Percentiles rank a stretch among this genome's conserved stretches.
Evolutionary conservation across 2,888 invertebrate genomes (phyloP).

Genomic region (Amphipoea lucens): DNA sequence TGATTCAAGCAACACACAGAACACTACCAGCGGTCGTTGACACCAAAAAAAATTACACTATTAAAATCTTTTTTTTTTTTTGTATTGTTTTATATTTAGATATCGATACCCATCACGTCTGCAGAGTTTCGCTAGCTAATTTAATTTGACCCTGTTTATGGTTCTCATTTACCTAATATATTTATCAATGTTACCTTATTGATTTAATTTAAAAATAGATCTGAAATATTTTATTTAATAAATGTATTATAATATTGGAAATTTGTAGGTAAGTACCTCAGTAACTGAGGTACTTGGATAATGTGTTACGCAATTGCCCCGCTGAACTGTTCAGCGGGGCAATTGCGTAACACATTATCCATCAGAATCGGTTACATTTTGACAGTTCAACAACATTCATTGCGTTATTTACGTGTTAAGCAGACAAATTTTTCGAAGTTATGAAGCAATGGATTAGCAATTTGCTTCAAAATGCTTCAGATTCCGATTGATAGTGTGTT

Average conservation of each 20-base stretch:
- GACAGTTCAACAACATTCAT: too few relatives aligned
- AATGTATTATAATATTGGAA: background rate
- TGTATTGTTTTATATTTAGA: background rate
- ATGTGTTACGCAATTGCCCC: too few relatives aligned
- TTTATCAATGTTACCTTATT: background rate
- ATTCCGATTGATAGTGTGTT: too few relatives aligned
- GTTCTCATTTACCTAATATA: background rate
- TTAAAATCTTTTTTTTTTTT: background rate
- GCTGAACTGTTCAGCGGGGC: background rate
- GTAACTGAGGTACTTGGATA: too few relatives aligned
- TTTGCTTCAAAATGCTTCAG: too few relatives aligned
- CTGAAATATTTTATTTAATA: slow-evolving; percentile 1
- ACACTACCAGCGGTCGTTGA: too few relatives aligned
- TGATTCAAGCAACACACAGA: too few relatives aligned
- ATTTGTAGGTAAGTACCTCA: background rate
- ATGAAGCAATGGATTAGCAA: too few relatives aligned
- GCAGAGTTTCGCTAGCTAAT: background rate
- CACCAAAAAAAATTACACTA: background rate
- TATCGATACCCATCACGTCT: background rate
- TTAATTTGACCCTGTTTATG: background rate
- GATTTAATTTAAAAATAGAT: background rate
- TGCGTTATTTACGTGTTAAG: too few relatives aligned
- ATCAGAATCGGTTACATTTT: too few relatives aligned
- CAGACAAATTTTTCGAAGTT: too few relatives aligned
- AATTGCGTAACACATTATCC: too few relatives aligned